Conservation (phyloP, 2,888 invertebrate genomes). For the Sisyra nigra region DNA sequence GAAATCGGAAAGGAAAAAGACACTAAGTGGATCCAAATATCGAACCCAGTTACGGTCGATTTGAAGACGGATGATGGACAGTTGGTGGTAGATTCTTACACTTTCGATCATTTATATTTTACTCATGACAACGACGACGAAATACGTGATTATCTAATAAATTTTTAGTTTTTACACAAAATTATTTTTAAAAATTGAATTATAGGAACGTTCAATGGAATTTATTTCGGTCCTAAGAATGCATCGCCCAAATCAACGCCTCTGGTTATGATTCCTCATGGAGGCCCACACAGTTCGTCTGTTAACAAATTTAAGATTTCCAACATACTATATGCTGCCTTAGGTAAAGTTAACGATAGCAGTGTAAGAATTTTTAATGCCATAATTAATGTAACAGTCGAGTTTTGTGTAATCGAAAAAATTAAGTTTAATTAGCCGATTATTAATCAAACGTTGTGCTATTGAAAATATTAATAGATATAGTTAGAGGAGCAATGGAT, state of each 20-base stretch:
- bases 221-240: conserved; percentile 41
- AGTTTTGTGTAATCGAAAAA: too few relatives aligned
- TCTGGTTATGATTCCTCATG: conserved; percentile 63
- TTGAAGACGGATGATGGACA: too few relatives aligned
- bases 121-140: conserved; percentile 29
- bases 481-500: too few relatives aligned
- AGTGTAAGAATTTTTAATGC: too few relatives aligned
- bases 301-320: conserved; percentile 44
- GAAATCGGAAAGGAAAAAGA: conserved; percentile 23
- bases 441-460: too few relatives aligned
- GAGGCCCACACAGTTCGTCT: conserved; percentile 63
- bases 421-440: too few relatives aligned
- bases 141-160: too few relatives aligned
- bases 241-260: conserved; percentile 36
- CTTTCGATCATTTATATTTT: conserved; percentile 31
- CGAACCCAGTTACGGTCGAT: conserved; percentile 23
- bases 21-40: conserved; percentile 30
- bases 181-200: too few relatives aligned
- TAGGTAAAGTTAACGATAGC: too few relatives aligned
- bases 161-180: conserved; percentile 14
- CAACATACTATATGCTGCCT: conserved; percentile 39
- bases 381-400: too few relatives aligned
- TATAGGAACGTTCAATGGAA: conserved; percentile 43
- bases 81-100: conserved; percentile 24
- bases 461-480: too few relatives aligned